phyloP scores from a whole-genome alignment of 2,888 invertebrate genomes.

The Cephus runcator region DNA sequence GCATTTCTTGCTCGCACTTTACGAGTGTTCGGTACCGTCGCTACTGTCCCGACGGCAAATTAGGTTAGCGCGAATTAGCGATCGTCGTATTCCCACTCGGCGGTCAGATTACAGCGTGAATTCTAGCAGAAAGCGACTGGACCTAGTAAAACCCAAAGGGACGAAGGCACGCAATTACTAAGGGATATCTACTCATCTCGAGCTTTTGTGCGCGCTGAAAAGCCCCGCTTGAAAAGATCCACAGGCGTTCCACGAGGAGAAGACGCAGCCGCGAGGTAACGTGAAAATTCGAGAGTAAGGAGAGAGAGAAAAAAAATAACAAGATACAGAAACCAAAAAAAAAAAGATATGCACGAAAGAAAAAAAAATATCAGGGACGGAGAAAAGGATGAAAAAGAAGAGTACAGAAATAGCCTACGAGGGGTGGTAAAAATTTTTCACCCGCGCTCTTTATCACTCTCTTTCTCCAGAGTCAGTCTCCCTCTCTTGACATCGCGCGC shows the following conservation, averaged over 20 bases:
- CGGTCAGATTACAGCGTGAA: slow-evolving; percentile 44
- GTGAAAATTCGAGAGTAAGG: not conserved
- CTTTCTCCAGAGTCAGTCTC: slow-evolving; percentile 9
- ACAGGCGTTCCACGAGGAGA: not conserved
- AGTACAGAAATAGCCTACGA: too few relatives aligned
- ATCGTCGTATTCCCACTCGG: slow-evolving; percentile 43
- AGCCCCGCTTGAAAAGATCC: slow-evolving; percentile 29
- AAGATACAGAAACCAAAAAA: not conserved
- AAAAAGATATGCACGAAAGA: not conserved
- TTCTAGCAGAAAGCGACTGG: slow-evolving; percentile 1
- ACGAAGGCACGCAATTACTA: slow-evolving; percentile 44
- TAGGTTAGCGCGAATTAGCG: slow-evolving; percentile 55
- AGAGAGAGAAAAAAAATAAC: not conserved
- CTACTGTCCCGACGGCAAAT: slow-evolving; percentile 38
- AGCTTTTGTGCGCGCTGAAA: slow-evolving; percentile 32
- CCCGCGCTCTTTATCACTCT: too few relatives aligned
- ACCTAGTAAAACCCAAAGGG: slow-evolving; percentile 1
- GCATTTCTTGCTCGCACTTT: too few relatives aligned
- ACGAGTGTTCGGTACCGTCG: slow-evolving; percentile 38
- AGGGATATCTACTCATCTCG: slow-evolving; percentile 38
- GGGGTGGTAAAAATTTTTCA: too few relatives aligned
- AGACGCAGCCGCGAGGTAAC: not conserved
- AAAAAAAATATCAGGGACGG: not conserved
- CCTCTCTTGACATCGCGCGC: slow-evolving; percentile 16
- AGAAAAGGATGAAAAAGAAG: not conserved